Base-by-base conservation (phyloP, 2,113 vertebrate genomes). In the Ancistrus triradiatus region DNA sequence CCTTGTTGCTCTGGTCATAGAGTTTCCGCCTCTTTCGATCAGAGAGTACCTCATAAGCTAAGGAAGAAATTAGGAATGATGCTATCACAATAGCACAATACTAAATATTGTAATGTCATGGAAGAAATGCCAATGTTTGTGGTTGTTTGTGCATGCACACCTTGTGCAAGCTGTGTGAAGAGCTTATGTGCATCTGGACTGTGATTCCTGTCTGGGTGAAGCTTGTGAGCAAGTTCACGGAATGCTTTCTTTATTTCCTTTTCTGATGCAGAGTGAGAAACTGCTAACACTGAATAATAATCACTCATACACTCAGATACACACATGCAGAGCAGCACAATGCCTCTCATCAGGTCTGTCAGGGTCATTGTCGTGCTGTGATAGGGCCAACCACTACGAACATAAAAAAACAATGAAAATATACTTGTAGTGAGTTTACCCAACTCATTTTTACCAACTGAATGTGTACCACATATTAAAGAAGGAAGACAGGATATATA, bases 131-230 rank as follows among this genome's bases (percentile, higher is more conserved):
- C 18, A n/a, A 15, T 9, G 17, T 37, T 10, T n/a, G n/a, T 13
- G 14, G 17, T 14, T 42, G 4, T 24, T 25, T 35, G 37, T n/a
- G 9, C 5, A 24, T 48, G 47, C 22, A 24, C 17, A 69, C 71
- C 73, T 22, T 63, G 63, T 33, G 58, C 59, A 59, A 74, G 25
- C 7, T 70, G 28, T 35, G 51, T 70, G 24, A 74, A 67, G 28
- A 21, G 6, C 17, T 58, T 27, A 13, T 70, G 63, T 31, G 73
- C 68, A 49, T 63, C 35, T 3, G 68, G 63, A 14, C 52, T 59
- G 35, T 17, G 63, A 62, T 63, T 70, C 25, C 28, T 63, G 48
- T 74, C 73, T 3, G 73, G 73, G 56, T 74, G 73, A 40, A 66
- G 48, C 40, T 18, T 70, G 19, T 50, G 46, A 8, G 73, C 68